Percentiles rank a stretch among this genome's conserved stretches.
phyloP scores from a whole-genome alignment of 2,797 vertebrate genomes.

The Periparus ater region DNA sequence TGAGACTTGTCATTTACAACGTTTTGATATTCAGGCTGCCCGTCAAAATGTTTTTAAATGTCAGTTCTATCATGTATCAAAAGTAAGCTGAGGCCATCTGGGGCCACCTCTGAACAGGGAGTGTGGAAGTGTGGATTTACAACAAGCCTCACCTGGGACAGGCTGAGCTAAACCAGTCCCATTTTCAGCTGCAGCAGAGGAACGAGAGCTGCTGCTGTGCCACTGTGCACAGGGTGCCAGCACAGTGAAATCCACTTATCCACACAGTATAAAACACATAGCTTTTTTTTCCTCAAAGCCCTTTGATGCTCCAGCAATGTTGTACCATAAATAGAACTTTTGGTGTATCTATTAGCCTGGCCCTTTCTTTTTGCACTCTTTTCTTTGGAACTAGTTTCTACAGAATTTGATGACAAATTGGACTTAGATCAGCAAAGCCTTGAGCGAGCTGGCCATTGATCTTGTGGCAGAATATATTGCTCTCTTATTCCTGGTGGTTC shows the following conservation, averaged over 20 bases:
- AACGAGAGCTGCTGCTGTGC: background rate
- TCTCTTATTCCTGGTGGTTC: background rate
- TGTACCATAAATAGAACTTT: background rate
- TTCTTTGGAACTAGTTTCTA: background rate
- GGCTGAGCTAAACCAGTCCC: background rate
- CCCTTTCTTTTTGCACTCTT: background rate
- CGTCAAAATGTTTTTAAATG: background rate
- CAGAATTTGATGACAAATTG: background rate
- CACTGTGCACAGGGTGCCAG: background rate
- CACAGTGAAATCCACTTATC: background rate
- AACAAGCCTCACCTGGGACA: fast-evolving
- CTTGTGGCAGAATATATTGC: background rate
- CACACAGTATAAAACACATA: fast-evolving
- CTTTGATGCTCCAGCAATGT: fast-evolving
- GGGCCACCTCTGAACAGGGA: background rate
- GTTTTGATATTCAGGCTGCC: too few species aligned
- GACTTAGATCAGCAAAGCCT: slow-evolving; percentile 8
- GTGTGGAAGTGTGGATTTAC: background rate
- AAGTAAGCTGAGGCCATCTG: background rate
- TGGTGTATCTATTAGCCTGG: background rate
- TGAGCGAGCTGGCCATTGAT: background rate
- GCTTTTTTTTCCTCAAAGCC: background rate
- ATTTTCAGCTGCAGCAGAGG: background rate
- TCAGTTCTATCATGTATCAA: background rate
- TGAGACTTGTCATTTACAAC: background rate